Percentiles rank a stretch among this genome's conserved stretches.
Evolutionary conservation across 2,888 invertebrate genomes (phyloP).

Genomic region (Dimorphilus gyrociliatus): DNA sequence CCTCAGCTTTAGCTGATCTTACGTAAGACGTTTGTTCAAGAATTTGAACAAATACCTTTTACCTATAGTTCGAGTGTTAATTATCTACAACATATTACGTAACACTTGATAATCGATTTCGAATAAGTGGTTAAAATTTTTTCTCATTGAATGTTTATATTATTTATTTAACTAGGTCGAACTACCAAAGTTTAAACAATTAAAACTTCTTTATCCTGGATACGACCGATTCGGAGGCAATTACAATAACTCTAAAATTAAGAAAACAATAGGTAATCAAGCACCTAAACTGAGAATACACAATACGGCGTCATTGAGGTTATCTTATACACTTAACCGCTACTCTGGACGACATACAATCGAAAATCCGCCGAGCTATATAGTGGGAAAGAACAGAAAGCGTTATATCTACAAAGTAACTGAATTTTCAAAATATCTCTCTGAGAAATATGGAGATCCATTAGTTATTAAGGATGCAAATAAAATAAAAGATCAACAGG

Average conservation of each 20-base stretch:
- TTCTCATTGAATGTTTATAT: slow-evolving; percentile 1
- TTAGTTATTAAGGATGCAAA: slow-evolving; percentile 19
- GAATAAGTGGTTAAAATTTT: no score
- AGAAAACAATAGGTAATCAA: slow-evolving; percentile 15
- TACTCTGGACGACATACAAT: slow-evolving; percentile 25
- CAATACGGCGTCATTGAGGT: slow-evolving; percentile 28
- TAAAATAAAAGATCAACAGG: no score
- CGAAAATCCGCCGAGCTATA: slow-evolving; percentile 18
- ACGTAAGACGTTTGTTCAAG: no score
- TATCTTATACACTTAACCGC: slow-evolving; percentile 25
- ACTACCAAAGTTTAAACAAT: slow-evolving; percentile 21
- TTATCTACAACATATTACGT: no score
- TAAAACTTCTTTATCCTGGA: slow-evolving; percentile 24
- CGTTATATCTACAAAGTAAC: slow-evolving; percentile 30
- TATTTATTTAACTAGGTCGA: slow-evolving; percentile 16
- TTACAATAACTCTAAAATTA: slow-evolving; percentile 19
- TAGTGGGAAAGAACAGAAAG: slow-evolving; percentile 18
- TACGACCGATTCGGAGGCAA: slow-evolving; percentile 24
- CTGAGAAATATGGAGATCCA: slow-evolving; percentile 30
- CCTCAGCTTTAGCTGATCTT: no score
- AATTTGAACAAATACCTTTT: no score
- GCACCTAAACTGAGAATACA: slow-evolving; percentile 16
- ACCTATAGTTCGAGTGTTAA: no score
- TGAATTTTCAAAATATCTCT: slow-evolving; percentile 29
- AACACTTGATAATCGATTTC: no score